Conservation (phyloP, 2,113 vertebrate species). For the Rhinogobius similis region DNA sequence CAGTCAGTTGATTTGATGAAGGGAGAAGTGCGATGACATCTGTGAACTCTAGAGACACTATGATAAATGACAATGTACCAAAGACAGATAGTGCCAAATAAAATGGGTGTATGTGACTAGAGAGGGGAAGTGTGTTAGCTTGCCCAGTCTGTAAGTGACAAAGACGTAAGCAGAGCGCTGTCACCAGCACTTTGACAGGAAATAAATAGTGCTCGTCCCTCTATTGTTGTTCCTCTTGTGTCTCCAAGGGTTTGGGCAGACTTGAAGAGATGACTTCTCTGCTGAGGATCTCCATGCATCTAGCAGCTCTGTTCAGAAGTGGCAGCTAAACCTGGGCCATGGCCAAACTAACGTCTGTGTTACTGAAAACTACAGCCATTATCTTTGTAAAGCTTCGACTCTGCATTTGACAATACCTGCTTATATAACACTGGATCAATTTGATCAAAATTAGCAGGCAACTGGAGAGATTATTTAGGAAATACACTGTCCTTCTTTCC, state of each 20-base stretch:
- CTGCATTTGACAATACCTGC: conserved; percentile 38
- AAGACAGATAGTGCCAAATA: conserved; percentile 29
- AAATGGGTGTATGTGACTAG: conserved; percentile 24
- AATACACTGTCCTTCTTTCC: conserved; percentile 14
- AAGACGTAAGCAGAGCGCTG: conserved; percentile 48
- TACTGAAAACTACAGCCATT: conserved; percentile 27
- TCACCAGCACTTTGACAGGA: conserved; percentile 46
- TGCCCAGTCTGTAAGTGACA: conserved; percentile 31
- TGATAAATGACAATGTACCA: conserved; percentile 50
- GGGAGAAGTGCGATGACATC: conserved; percentile 33
- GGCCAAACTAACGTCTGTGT: conserved; percentile 43
- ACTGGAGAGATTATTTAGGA: conserved; percentile 6
- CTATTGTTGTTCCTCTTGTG: conserved; percentile 34
- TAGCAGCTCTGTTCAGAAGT: conserved; percentile 36
- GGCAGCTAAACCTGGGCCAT: conserved; percentile 33
- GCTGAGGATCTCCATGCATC: conserved; percentile 34
- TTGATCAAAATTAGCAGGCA: conserved; percentile 32
- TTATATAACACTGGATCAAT: conserved; percentile 44
- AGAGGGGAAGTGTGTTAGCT: conserved; percentile 11
- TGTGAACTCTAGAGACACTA: conserved; percentile 48
- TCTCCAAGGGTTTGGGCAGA: conserved; percentile 45
- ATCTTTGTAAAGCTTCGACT: conserved; percentile 27
- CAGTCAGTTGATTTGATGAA: conserved; percentile 48
- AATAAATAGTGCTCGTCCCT: conserved; percentile 41
- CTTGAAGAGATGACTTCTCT: conserved; percentile 46